Conservation (phyloP, 2,113 vertebrate genomes). For the Actenoides hombroni region DNA sequence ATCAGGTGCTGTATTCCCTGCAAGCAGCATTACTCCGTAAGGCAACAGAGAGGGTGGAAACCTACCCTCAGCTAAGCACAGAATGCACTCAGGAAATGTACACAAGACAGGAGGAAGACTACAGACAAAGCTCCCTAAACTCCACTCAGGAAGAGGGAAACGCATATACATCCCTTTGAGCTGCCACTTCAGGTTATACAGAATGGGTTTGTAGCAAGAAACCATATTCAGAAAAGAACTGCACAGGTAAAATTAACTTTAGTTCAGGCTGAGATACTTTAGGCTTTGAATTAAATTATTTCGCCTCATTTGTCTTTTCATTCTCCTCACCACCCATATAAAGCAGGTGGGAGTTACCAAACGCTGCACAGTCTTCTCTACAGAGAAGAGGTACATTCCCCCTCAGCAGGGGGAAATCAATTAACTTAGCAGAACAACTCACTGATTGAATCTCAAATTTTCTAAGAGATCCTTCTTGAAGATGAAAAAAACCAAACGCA, state of each 20-base stretch:
- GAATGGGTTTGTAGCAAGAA: background rate
- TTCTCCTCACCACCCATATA: background rate
- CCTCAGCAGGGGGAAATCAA: background rate
- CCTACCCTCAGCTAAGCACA: background rate
- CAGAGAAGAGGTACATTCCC: background rate
- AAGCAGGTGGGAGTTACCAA: background rate
- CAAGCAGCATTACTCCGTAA: background rate
- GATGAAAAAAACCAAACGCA: background rate
- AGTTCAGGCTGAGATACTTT: background rate
- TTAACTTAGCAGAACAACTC: background rate
- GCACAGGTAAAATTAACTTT: background rate
- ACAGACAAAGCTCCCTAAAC: background rate
- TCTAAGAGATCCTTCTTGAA: background rate
- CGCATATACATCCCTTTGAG: background rate
- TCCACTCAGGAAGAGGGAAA: background rate
- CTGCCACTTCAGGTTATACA: background rate
- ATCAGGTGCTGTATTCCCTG: background rate
- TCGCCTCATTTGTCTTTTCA: background rate
- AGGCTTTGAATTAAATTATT: background rate
- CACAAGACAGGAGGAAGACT: background rate
- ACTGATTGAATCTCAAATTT: background rate
- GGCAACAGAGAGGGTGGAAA: background rate
- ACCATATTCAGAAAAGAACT: background rate
- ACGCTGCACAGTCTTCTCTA: background rate
- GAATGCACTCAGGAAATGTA: background rate